Base-by-base conservation (phyloP, 2,888 invertebrate genomes). In the Ischnus inquisitorius region DNA sequence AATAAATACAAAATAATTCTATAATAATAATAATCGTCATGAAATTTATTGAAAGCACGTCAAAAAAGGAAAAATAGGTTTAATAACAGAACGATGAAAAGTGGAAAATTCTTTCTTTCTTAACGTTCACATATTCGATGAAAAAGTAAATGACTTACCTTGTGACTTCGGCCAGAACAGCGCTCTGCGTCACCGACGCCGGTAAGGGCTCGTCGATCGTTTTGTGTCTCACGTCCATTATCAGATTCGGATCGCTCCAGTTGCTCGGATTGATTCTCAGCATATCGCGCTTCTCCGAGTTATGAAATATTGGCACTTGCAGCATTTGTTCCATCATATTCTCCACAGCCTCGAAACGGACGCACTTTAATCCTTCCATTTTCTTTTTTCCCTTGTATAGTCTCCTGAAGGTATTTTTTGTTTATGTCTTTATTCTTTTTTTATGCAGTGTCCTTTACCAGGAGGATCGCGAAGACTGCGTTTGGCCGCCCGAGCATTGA, bases 161-260 rank as follows among this genome's bases (percentile, higher is more conserved):
- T 69, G 79, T 87, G 1, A 88, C 85, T 78, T 90, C 88, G 1
- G 82, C 75, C 1, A 89, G 34, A 54, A 83, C 71, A n/a, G 83
- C 82, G 28, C 67, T 68, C 48, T 88, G 87, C 12, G 82, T 68
- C 16, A 83, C 51, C 34, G 87, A 86, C 12, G 51, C 57, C 46
- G 87, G 75, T 46, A 85, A 34, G 25, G 88, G 51, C 16, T 90
- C 89, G 46, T 81, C 86, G 46, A 87, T 84, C 34, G 89, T 88
- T 69, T 87, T 88, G 67, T 91, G 90, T 51, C 92, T 89, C 48
- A 87, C 82, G 46, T 92, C 89, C 90, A 92, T 91, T 71, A 91
- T 87, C 43, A 92, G 62, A 85, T 92, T 92, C 14, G 90, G 91
- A 86, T 92, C 89, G 16, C 84, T 86, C 22, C 75, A 83, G 8